Base-by-base conservation (phyloP, 1,140 invertebrate genomes). In the Proctacanthus coquilletti region DNA sequence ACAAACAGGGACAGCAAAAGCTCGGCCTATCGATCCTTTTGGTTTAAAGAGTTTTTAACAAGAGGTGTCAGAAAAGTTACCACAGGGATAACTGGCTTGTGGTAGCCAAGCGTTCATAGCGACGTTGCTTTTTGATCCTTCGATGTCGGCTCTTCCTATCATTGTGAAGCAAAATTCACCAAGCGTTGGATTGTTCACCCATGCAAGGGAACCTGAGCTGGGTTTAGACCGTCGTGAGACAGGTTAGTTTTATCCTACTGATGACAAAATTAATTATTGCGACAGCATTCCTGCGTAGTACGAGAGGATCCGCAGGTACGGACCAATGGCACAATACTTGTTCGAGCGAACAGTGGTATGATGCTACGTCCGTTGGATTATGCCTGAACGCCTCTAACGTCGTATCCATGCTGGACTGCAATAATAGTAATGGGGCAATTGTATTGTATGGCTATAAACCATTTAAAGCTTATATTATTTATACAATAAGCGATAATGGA, bases 41-140 rank as follows among this genome's bases (percentile, higher is more conserved):
- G 65, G 67, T 66, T 63, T 74, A 62, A 65, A 67, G 71, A 74
- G 70, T 77, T 80, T 80, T 67, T 66, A 74, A 72, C 72, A 70
- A 78, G 72, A 79, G 73, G 74, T 79, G 74, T 69, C 74, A 77
- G 75, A 78, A 79, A 80, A 80, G 77, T 80, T 80, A 79, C 77
- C 72, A 78, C 75, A 80, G 77, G 77, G 73, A 80, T 77, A 80
- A 80, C 73, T 78, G 75, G 74, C 73, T 80, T 77, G 76, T 80
- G 74, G 76, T 74, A 66, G 76, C 76, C 75, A 76, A 79, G 75
- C 75, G 74, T 77, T 76, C 77, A 79, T 77, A 80, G 75, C 76
- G 75, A 78, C 73, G 72, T 77, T 66, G 75, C 72, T 77, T 78
- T 78, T 80, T 80, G 75, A 80, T 81, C 72, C 75, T n/a, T n/a